Evolutionary conservation across 2,797 vertebrate genomes (phyloP).

Genomic region (Enteromius mattozi): DNA sequence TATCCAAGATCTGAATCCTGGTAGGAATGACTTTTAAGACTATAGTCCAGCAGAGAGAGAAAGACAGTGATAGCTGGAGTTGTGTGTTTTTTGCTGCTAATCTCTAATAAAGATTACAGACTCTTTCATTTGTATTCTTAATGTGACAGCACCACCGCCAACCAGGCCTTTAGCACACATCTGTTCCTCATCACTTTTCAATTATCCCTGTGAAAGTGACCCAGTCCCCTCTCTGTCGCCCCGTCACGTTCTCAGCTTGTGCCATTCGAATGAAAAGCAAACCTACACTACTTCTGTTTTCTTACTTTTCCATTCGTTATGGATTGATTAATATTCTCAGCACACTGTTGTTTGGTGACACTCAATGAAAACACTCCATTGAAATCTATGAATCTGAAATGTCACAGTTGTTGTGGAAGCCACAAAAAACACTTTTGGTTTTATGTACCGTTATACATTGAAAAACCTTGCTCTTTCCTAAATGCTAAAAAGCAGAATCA

Average conservation of each 20-base stretch:
- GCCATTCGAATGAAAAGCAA: constrained; percentile 17
- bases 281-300: not conserved
- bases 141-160: constrained; percentile 40
- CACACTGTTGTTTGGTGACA: not conserved
- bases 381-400: constrained; percentile 44
- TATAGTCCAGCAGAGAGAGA: constrained; percentile 46
- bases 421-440: not conserved
- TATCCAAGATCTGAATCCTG: constrained; percentile 21
- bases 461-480: not conserved
- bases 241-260: constrained; percentile 19
- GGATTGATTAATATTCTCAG: constrained; percentile 37
- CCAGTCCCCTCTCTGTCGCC: constrained; percentile 13
- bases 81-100: constrained; percentile 34
- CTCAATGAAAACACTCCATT: not conserved
- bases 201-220: constrained; percentile 29
- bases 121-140: constrained; percentile 49
- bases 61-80: not conserved
- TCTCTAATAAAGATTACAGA: constrained; percentile 39
- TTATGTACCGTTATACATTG: not conserved
- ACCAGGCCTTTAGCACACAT: constrained; percentile 37
- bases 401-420: constrained; percentile 28
- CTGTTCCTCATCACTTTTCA: constrained; percentile 50
- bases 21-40: constrained; percentile 51
- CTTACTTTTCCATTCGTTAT: constrained; percentile 16
- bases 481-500: not conserved